Evolutionary conservation across 1,140 invertebrate genomes (phyloP).

Genomic region (Penaeus indicus): DNA sequence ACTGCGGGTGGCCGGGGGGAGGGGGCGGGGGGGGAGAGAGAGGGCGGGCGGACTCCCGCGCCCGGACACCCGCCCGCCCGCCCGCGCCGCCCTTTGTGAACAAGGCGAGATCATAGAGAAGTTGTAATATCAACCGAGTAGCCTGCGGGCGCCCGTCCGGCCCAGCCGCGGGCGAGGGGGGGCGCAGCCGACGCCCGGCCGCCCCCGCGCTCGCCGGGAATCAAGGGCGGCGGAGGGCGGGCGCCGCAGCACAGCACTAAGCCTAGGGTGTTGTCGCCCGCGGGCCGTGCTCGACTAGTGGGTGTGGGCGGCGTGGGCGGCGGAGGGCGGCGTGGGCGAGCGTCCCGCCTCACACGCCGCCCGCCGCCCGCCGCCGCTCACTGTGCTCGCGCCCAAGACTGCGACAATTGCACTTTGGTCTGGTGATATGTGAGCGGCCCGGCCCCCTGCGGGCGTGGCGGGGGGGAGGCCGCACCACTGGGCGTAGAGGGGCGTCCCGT

Average conservation of each 20-base stretch:
- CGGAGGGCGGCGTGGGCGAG: slow-evolving; percentile 53
- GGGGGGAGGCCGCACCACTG: slow-evolving; percentile 31
- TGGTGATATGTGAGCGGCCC: slow-evolving; percentile 60
- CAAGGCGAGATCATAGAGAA: slow-evolving; percentile 60
- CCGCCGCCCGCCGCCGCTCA: slow-evolving; percentile 18
- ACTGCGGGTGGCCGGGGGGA: slow-evolving; percentile 39
- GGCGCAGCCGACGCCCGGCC: not conserved
- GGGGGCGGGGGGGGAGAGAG: not conserved
- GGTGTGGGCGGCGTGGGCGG: slow-evolving; percentile 41
- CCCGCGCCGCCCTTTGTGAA: slow-evolving; percentile 57
- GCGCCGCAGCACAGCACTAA: slow-evolving; percentile 17
- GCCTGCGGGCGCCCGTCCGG: slow-evolving; percentile 7
- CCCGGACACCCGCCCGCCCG: slow-evolving; percentile 5
- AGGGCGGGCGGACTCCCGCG: not conserved
- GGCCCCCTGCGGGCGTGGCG: slow-evolving; percentile 24
- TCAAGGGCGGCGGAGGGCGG: not conserved
- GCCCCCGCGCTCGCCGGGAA: not conserved
- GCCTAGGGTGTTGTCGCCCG: slow-evolving; percentile 11
- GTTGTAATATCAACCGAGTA: slow-evolving; percentile 62
- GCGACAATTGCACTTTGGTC: slow-evolving; percentile 64
- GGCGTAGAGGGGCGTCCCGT: not conserved
- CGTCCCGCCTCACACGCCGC: slow-evolving; percentile 56
- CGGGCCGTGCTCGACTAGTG: slow-evolving; percentile 47
- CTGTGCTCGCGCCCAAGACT: slow-evolving; percentile 48
- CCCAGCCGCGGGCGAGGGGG: slow-evolving; percentile 16